Evolutionary conservation across 2,888 invertebrate genomes (phyloP), one percentile per base, ranked within the genome.

Genomic region (Sialis lutaria): DNA sequence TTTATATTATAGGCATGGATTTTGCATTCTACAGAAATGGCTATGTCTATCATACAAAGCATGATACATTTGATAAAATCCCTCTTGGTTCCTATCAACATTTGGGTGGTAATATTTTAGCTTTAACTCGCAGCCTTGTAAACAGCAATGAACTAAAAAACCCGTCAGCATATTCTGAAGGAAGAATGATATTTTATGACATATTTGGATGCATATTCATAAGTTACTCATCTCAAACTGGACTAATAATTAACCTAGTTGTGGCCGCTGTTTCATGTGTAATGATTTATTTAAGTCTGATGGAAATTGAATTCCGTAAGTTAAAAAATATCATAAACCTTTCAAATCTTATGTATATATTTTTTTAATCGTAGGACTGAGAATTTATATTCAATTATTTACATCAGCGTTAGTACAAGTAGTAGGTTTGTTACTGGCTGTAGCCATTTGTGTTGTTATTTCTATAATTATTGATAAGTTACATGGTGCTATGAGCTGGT

Each of bases 21-120:
- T 70, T 79, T 56, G 79, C 79, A 1, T 77, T 75, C 58, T 67
- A 70, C 39, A 66, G 68, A 51, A 73, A 77, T 62, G 79, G 79
- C 7, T 80, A 76, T 60, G 67, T 76, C 2, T 80, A 80, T 56
- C 79, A 80, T 56, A 80, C 79, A 3, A 70, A 68, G 50, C 63
- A 60, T 48, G 80, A 81, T 57, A 64, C 65, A 35, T 67, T 70
- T 48, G 55, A 60, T 6, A 59, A 60, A 48, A 75, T 81, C 48
- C 69, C 72, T n/a, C 56, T 64, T 4, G 77, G 77, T n/a, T 72
- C 75, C 35, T 70, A 75, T 51, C 80, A 81, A 55, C 71, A 77
- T 57, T 70, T 72, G 48, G 79, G 77, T 2, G 74, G 75, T 49
- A 79, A 79, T 59, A 54, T 74, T 13, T 56, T 77, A 47, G 68